Evolutionary conservation across 2,888 invertebrate species (phyloP).

Genomic region (Perizoma affinitatum): DNA sequence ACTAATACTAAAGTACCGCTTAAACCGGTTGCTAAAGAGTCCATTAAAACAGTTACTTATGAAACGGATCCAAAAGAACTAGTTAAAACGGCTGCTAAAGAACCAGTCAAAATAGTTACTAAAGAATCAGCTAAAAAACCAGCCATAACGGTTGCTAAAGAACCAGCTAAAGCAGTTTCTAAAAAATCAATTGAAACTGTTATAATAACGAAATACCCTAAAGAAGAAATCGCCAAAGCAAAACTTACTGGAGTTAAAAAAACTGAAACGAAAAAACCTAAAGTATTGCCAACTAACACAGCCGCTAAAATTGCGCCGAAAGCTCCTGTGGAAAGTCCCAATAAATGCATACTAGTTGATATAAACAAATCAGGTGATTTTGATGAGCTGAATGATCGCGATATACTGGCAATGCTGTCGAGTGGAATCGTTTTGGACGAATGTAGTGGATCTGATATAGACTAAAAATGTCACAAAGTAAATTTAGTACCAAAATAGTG

Average conservation of each 20-base stretch:
- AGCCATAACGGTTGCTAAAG: neutral
- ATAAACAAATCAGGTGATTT: slow-evolving; percentile 41
- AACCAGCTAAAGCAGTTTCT: slow-evolving; percentile 2
- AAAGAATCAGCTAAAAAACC: slow-evolving; percentile 13
- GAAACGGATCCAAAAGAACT: slow-evolving; percentile 3
- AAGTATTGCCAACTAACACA: slow-evolving; percentile 5
- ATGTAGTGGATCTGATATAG: slow-evolving; percentile 67
- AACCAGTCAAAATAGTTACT: slow-evolving; percentile 5
- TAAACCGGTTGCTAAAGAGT: slow-evolving; percentile 5
- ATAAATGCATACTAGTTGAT: slow-evolving; percentile 5
- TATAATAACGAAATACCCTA: neutral
- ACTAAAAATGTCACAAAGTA: slow-evolving; percentile 36
- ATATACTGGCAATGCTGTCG: slow-evolving; percentile 68
- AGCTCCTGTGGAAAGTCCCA: slow-evolving; percentile 1
- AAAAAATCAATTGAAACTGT: slow-evolving; percentile 7
- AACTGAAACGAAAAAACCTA: slow-evolving; percentile 5
- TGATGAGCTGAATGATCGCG: slow-evolving; percentile 68
- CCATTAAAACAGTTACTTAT: neutral
- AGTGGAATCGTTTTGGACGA: slow-evolving; percentile 69
- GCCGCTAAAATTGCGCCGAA: neutral
- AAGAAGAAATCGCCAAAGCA: slow-evolving; percentile 5
- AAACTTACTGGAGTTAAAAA: slow-evolving; percentile 8
- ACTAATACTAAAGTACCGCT: neutral
- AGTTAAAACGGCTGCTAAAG: slow-evolving; percentile 14
- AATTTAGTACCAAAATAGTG: no score